These are phyloP conservation scores for Eretmochelys imbricata DNA, from an alignment of 2,113 vertebrate species.

Conservation along the genomic window DNA sequence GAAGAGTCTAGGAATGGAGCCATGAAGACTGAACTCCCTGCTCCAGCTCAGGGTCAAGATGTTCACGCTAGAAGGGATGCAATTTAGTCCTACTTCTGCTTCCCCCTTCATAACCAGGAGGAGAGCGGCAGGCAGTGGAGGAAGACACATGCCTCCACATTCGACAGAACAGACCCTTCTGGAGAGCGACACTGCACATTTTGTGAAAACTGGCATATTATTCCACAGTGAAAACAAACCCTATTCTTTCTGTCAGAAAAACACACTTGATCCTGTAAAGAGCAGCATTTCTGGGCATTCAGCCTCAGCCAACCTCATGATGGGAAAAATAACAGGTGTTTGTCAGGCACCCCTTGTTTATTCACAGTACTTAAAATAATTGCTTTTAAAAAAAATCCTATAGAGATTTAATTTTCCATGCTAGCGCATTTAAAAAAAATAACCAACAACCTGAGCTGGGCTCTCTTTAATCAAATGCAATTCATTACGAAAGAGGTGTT, in stretches of 20 bases:
- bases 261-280: slow-evolving; percentile 60
- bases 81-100: background rate
- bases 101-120: background rate
- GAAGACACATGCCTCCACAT: background rate
- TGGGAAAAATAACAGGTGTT: slow-evolving; percentile 76
- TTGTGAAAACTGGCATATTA: slow-evolving; percentile 23
- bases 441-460: background rate
- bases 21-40: background rate
- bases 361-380: slow-evolving; percentile 76
- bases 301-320: slow-evolving; percentile 50
- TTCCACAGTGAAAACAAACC: slow-evolving; percentile 63
- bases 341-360: slow-evolving; percentile 69
- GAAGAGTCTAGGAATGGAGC: background rate
- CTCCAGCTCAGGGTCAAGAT: background rate
- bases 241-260: slow-evolving; percentile 67
- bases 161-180: background rate
- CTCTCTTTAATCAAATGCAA: slow-evolving; percentile 39
- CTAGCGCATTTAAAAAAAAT: slow-evolving; percentile 16
- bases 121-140: slow-evolving; percentile 8
- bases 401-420: slow-evolving; percentile 69
- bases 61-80: background rate
- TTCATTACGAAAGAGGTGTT: slow-evolving; percentile 64
- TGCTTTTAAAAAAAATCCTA: slow-evolving; percentile 42
- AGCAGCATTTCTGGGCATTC: slow-evolving; percentile 64
- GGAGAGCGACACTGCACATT: slow-evolving; percentile 19